These are phyloP conservation scores for Micromussa lordhowensis DNA, from an alignment of 92 coral and sea anemone genomes.

Conservation along the genomic window DNA sequence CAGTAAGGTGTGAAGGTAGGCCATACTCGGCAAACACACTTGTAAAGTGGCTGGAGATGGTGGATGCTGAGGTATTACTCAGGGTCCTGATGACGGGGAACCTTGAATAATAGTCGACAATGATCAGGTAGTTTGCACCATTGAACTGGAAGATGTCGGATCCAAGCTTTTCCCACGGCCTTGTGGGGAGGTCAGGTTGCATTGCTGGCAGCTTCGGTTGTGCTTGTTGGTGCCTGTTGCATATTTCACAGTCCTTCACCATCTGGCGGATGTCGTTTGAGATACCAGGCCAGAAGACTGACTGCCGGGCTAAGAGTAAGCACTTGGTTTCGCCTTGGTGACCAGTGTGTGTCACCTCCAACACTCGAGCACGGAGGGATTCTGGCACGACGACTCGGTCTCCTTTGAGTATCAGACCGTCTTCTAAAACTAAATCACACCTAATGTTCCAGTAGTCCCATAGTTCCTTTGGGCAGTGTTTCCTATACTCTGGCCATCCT, in stretches of 20 bases:
- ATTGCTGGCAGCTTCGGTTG: constrained; percentile 57
- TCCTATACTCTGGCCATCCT: constrained; percentile 58
- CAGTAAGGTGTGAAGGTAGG: constrained; percentile 32
- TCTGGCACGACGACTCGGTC: constrained; percentile 41
- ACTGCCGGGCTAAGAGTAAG: constrained; percentile 60
- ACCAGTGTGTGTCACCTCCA: constrained; percentile 39
- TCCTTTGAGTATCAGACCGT: constrained; percentile 46
- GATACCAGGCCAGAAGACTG: constrained; percentile 46
- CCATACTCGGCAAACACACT: constrained; percentile 56
- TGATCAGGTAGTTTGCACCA: constrained; percentile 36
- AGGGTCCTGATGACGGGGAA: constrained; percentile 59
- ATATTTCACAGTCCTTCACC: constrained; percentile 55
- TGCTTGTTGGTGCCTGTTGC: constrained; percentile 57
- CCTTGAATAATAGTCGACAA: constrained; percentile 63
- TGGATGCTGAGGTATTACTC: constrained; percentile 58
- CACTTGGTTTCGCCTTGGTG: constrained; percentile 71
- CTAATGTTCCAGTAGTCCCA: constrained; percentile 65
- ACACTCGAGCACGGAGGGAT: constrained; percentile 33
- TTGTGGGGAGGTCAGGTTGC: constrained; percentile 65
- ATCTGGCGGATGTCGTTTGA: constrained; percentile 45
- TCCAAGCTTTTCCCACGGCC: constrained; percentile 65
- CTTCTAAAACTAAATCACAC: constrained; percentile 69
- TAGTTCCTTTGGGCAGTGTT: constrained; percentile 58
- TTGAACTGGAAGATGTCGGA: constrained; percentile 46
- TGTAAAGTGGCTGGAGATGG: constrained; percentile 59